phyloP scores from a whole-genome alignment of 2,797 vertebrate genomes.

The Diglossa cyanea region DNA sequence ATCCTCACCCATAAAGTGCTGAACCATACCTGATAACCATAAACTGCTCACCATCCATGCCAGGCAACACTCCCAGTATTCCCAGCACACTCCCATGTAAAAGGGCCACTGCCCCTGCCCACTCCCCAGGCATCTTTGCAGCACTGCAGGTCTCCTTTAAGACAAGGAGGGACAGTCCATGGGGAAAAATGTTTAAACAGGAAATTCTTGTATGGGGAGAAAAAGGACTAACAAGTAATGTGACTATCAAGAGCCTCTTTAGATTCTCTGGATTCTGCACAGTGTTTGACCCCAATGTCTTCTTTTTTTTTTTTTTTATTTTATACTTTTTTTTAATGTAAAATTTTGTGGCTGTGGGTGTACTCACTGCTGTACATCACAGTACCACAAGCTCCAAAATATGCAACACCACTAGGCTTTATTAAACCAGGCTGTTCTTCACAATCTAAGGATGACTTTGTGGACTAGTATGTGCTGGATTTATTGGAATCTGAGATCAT shows the following conservation, averaged over 20 bases:
- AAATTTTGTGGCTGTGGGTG: not conserved
- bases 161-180: rapidly evolving
- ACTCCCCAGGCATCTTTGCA: not conserved
- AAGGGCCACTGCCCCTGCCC: not conserved
- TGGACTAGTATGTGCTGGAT: not conserved
- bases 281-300: not conserved
- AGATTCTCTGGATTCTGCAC: not conserved
- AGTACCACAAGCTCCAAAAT: not conserved
- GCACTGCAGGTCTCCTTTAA: not conserved
- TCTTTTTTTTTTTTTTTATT: not conserved
- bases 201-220: not conserved
- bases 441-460: not conserved
- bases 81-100: not conserved
- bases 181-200: not conserved
- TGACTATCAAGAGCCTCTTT: not conserved
- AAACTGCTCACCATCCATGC: not conserved
- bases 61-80: not conserved
- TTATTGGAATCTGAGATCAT: not conserved
- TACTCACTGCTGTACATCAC: not conserved
- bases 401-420: not conserved
- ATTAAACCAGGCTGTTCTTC: not conserved
- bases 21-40: not conserved
- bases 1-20: not conserved
- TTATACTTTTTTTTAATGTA: not conserved
- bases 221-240: not conserved